Evolutionary conservation across 2,797 vertebrate genomes (phyloP).

Genomic region (Ibycter americanus): DNA sequence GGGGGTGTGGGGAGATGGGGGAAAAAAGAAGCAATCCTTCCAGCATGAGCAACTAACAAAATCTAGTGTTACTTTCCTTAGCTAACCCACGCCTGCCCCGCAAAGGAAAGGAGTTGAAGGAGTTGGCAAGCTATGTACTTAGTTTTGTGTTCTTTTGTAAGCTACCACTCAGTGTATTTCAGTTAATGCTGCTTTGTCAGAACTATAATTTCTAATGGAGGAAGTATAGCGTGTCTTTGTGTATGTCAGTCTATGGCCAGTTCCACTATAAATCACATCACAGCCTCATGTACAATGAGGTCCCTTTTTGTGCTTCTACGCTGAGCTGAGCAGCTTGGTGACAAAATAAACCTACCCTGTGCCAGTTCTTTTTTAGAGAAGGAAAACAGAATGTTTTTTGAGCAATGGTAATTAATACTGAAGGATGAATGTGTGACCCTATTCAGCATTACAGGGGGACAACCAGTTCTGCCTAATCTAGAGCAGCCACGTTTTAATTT

Average conservation of each 20-base stretch:
- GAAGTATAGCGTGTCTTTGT: not conserved
- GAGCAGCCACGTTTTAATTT: not conserved
- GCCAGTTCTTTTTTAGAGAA: not conserved
- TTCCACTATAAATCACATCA: slow-evolving; percentile 11
- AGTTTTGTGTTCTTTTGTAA: not conserved
- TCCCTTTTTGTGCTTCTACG: not conserved
- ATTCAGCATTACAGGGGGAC: not conserved
- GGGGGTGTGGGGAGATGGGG: rapidly evolving
- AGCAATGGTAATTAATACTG: not conserved
- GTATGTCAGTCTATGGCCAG: not conserved
- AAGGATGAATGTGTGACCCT: not conserved
- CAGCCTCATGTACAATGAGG: not conserved
- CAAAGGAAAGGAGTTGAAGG: not conserved
- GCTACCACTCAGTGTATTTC: slow-evolving; percentile 5
- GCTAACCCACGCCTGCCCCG: not conserved
- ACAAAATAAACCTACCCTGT: not conserved
- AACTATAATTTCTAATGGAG: slow-evolving; percentile 25
- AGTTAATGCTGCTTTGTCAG: slow-evolving; percentile 5
- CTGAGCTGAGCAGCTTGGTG: not conserved
- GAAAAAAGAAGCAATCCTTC: not conserved
- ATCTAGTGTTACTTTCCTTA: not conserved
- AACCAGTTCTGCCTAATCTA: not conserved
- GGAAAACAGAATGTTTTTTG: not conserved
- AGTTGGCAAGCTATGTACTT: not conserved
- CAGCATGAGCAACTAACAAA: not conserved